Evolutionary conservation across 2,888 invertebrate genomes (phyloP).

Genomic region (Acrobasis repandana): DNA sequence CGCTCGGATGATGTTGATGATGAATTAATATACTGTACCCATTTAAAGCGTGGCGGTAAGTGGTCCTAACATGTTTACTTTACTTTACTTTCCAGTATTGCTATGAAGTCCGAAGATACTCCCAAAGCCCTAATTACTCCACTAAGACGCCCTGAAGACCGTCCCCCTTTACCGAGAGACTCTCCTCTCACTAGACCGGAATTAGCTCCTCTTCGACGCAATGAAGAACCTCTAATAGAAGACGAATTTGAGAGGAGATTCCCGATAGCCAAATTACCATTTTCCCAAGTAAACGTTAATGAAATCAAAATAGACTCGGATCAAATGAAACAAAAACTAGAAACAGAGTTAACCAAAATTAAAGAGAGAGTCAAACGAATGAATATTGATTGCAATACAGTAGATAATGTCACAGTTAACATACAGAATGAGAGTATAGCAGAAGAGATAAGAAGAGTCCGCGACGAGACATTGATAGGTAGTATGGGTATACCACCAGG

Average conservation of each 20-base stretch:
- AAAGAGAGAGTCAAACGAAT: background rate
- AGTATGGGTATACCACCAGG: background rate
- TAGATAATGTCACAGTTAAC: background rate
- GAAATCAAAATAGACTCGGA: background rate
- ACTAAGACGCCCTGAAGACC: background rate
- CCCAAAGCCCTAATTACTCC: constrained; percentile 7
- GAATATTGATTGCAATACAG: background rate
- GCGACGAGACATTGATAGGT: too few species aligned
- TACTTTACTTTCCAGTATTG: background rate
- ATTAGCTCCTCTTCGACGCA: background rate
- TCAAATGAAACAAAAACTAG: background rate
- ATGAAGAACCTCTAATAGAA: background rate
- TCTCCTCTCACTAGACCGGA: background rate
- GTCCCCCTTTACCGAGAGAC: background rate
- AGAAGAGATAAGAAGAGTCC: background rate
- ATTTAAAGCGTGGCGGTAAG: too few species aligned
- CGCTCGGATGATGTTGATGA: too few species aligned
- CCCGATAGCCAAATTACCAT: background rate
- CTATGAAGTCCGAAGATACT: background rate
- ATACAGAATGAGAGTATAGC: background rate
- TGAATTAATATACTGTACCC: too few species aligned
- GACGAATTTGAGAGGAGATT: background rate
- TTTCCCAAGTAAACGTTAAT: background rate
- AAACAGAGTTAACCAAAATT: background rate
- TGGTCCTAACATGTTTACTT: too few species aligned